phyloP scores from a whole-genome alignment of 2,888 invertebrate species.

The Scaptomyza caliginosa region DNA sequence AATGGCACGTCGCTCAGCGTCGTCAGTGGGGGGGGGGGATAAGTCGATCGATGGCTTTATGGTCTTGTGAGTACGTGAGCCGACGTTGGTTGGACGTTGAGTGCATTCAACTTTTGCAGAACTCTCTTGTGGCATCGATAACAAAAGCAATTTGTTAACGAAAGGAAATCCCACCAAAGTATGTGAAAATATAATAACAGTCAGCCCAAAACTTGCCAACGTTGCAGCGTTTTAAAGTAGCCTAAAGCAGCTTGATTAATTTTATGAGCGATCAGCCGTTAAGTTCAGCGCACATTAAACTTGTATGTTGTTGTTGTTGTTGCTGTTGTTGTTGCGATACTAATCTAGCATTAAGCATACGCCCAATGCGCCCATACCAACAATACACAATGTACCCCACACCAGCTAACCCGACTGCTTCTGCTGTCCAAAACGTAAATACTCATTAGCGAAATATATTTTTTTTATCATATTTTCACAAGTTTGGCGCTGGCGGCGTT shows the following conservation, averaged over 20 bases:
- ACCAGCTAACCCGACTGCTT: constrained; percentile 17
- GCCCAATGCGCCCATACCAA: constrained; percentile 61
- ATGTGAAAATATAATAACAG: constrained; percentile 79
- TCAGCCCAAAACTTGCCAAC: constrained; percentile 40
- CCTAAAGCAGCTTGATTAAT: constrained; percentile 83
- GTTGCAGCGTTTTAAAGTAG: constrained; percentile 67
- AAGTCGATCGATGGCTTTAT: constrained; percentile 19
- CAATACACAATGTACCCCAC: constrained; percentile 14
- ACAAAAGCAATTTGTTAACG: constrained; percentile 77
- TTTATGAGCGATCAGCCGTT: constrained; percentile 84
- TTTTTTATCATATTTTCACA: constrained; percentile 47
- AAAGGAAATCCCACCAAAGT: constrained; percentile 77
- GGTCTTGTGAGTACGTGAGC: constrained; percentile 58
- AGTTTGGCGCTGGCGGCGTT: constrained; percentile 68
- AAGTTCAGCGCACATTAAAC: constrained; percentile 80
- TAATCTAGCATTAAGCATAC: constrained; percentile 80
- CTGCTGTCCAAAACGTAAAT: constrained; percentile 63
- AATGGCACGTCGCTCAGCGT: constrained; percentile 58
- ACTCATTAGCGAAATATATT: constrained; percentile 74
- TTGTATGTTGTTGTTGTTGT: background rate
- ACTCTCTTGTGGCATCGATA: constrained; percentile 61
- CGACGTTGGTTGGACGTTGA: constrained; percentile 19
- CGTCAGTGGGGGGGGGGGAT: background rate
- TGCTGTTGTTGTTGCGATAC: constrained; percentile 52
- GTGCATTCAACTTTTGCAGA: constrained; percentile 66